phyloP scores from a whole-genome alignment of 2,888 invertebrate species.

The Heliconius ethilla region DNA sequence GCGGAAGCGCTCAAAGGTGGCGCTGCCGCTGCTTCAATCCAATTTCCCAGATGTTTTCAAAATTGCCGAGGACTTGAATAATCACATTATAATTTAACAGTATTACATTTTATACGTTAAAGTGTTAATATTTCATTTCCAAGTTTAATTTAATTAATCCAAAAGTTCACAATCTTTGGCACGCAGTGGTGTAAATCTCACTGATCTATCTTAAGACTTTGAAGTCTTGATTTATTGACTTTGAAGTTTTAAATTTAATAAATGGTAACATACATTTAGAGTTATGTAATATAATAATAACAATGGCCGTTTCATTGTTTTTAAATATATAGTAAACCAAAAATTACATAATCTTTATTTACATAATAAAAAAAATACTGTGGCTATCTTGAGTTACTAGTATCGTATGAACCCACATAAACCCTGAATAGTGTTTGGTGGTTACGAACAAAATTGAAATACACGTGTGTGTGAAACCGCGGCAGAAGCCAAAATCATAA shows the following conservation, averaged over 20 bases:
- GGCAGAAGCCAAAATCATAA: constrained; percentile 18
- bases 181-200: constrained; percentile 52
- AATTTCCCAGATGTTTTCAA: constrained; percentile 81
- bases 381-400: background rate
- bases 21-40: constrained; percentile 74
- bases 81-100: constrained; percentile 81
- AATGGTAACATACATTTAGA: background rate
- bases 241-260: background rate
- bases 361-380: no score
- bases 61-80: constrained; percentile 79
- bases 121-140: constrained; percentile 83
- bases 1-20: constrained; percentile 73
- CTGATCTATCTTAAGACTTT: constrained; percentile 55
- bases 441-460: constrained; percentile 18
- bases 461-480: constrained; percentile 19
- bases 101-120: constrained; percentile 82
- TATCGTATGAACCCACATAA: constrained; percentile 4
- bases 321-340: background rate
- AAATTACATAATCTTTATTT: background rate
- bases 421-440: constrained; percentile 14
- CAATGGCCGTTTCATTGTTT: no score
- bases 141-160: constrained; percentile 83
- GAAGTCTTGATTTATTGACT: constrained; percentile 27
- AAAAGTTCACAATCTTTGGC: constrained; percentile 67
- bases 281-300: background rate